Conservation (phyloP, 2,113 vertebrate genomes). For the Tychaedon coryphoeus region DNA sequence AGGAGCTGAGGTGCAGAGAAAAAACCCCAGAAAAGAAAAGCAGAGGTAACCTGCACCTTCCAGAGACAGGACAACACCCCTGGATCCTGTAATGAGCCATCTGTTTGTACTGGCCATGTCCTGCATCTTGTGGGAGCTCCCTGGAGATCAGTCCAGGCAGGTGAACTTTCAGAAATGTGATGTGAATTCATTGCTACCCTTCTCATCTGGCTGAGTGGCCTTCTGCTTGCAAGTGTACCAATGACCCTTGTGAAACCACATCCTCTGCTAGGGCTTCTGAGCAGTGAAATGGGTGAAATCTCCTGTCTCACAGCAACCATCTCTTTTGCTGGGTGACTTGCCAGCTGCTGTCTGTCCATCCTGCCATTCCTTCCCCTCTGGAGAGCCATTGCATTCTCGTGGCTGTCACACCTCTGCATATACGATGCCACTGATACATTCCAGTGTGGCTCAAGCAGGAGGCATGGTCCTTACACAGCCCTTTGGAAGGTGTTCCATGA, state of each 20-base stretch:
- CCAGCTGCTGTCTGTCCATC: constrained; percentile 20
- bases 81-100: rapidly evolving
- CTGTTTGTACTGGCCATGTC: background rate
- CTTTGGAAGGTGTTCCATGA: background rate
- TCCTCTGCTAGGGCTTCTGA: background rate
- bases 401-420: background rate
- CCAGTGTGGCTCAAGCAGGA: background rate
- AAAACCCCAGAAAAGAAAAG: background rate
- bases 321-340: background rate
- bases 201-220: background rate
- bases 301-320: background rate
- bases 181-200: background rate
- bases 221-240: background rate
- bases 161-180: background rate
- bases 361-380: background rate
- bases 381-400: background rate
- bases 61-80: background rate
- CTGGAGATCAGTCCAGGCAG: background rate
- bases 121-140: background rate
- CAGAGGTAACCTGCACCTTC: background rate
- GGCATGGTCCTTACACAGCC: background rate
- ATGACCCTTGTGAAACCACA: background rate
- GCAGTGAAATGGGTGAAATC: background rate
- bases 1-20: background rate
- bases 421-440: background rate